A percentile compares a stretch with the other conserved stretches of the same genome.
Evolutionary conservation across 23 tunicate genomes (phyloP).

Genomic region (Botrylloides violaceus): DNA sequence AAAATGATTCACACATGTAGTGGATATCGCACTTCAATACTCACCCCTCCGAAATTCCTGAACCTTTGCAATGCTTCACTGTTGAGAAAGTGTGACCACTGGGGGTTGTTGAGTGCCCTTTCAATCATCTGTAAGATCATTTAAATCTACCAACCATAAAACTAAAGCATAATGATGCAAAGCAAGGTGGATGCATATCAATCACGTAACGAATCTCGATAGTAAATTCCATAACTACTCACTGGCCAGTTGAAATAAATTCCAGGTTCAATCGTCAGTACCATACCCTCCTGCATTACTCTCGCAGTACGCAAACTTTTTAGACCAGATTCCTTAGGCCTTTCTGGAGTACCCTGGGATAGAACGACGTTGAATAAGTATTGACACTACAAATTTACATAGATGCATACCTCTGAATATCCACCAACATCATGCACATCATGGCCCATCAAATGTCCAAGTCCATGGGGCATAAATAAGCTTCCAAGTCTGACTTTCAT

Average conservation of each 20-base stretch:
- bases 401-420: conserved; percentile 50
- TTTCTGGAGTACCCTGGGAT: conserved; percentile 60
- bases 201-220: too few relatives aligned
- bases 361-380: background rate
- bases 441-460: conserved; percentile 95
- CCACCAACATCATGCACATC: conserved; percentile 99
- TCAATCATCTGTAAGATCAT: conserved; percentile 71
- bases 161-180: too few relatives aligned
- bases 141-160: too few relatives aligned
- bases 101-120: conserved; percentile 74
- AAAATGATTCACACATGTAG: too few relatives aligned
- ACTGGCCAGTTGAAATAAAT: conserved; percentile 94
- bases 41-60: conserved; percentile 87
- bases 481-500: conserved; percentile 82
- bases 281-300: conserved; percentile 76
- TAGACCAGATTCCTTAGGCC: conserved; percentile 61
- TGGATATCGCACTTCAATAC: background rate
- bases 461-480: conserved; percentile 91
- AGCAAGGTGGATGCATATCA: too few relatives aligned
- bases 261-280: conserved; percentile 90
- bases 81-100: conserved; percentile 46
- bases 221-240: conserved; percentile 8
- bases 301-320: conserved; percentile 82
- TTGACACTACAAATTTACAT: background rate
- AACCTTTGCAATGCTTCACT: conserved; percentile 61